Conservation (phyloP, 2,113 vertebrate genomes). For the Dunckerocampus dactyliophorus region DNA sequence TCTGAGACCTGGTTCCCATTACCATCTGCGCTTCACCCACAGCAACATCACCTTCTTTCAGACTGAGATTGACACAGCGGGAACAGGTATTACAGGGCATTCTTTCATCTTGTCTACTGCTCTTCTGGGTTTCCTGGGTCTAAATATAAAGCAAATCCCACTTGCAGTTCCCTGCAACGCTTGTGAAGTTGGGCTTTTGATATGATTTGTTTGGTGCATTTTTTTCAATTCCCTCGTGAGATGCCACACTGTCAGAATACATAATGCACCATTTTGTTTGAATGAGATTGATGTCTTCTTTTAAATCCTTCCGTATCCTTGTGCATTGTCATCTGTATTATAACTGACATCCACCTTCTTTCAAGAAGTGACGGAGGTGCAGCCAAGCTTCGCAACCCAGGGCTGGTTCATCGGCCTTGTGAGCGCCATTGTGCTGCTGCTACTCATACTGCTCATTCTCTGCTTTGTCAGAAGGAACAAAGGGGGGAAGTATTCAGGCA, state of each 20-base stretch:
- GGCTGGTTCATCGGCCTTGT: slow-evolving; percentile 89
- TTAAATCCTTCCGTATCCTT: slow-evolving; percentile 6
- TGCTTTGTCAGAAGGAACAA: slow-evolving; percentile 90
- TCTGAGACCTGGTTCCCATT: slow-evolving; percentile 73
- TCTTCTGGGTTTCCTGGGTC: slow-evolving; percentile 43
- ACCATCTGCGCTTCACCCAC: slow-evolving; percentile 61
- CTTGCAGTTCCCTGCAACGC: slow-evolving; percentile 26
- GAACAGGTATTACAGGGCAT: slow-evolving; percentile 61
- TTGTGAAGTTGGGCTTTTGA: slow-evolving; percentile 44
- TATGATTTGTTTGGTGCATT: slow-evolving; percentile 47
- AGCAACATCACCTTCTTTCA: slow-evolving; percentile 60
- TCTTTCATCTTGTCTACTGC: slow-evolving; percentile 33
- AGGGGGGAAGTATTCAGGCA: slow-evolving; percentile 90
- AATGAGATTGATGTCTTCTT: not conserved
- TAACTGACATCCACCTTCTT: not conserved
- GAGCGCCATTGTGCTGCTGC: slow-evolving; percentile 76
- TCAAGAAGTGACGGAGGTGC: slow-evolving; percentile 55
- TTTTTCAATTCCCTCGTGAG: slow-evolving; percentile 29
- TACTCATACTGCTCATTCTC: slow-evolving; percentile 81
- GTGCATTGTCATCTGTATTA: slow-evolving; percentile 3
- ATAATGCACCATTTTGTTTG: slow-evolving; percentile 22
- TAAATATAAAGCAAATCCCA: slow-evolving; percentile 48
- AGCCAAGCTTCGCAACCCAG: slow-evolving; percentile 72
- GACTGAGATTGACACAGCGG: slow-evolving; percentile 60
- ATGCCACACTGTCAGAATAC: slow-evolving; percentile 26